Conservation (phyloP, 2,797 vertebrate species). For the Anguilla megastoma region DNA sequence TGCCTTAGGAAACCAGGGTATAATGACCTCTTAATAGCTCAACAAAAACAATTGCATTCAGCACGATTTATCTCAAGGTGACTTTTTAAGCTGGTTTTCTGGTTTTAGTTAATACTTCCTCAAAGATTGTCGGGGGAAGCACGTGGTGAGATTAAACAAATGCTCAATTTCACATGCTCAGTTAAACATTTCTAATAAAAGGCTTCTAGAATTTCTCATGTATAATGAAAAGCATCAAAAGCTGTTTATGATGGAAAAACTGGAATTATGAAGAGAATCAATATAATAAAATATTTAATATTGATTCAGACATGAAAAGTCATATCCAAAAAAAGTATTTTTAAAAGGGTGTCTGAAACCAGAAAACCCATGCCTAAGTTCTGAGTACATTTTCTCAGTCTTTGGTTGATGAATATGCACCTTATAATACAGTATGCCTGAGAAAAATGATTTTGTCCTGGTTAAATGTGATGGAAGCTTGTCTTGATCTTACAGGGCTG, state of each 20-base stretch:
- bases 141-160: neutral
- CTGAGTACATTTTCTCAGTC: neutral
- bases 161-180: too few species aligned
- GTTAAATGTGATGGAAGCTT: neutral
- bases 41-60: neutral
- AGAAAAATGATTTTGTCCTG: neutral
- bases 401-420: neutral
- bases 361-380: neutral
- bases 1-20: neutral
- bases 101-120: slow-evolving; percentile 1
- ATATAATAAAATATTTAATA: too few species aligned
- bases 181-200: too few species aligned
- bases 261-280: too few species aligned
- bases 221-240: too few species aligned
- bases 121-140: neutral
- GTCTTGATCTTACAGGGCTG: neutral
- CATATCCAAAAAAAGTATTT: neutral
- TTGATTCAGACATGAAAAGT: too few species aligned
- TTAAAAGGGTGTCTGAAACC: neutral
- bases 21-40: neutral
- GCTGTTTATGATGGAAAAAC: too few species aligned
- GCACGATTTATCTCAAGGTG: neutral
- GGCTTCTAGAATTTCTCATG: too few species aligned
- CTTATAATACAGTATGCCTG: neutral
- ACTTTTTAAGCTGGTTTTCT: neutral